Base-by-base conservation (phyloP, 1,140 invertebrate species). In the Globodera ellingtonae region DNA sequence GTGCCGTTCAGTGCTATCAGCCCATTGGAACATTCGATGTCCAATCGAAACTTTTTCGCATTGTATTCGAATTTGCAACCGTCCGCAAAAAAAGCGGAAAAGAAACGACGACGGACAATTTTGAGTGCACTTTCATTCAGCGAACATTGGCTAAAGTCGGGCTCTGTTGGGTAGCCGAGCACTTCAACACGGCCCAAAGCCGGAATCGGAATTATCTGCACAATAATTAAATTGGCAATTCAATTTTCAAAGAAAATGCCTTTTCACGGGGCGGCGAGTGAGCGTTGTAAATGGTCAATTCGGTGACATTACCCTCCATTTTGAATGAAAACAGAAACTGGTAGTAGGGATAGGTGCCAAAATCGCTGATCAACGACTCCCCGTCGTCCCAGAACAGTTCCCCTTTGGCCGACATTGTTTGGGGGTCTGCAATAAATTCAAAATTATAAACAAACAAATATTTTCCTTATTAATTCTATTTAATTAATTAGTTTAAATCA, bases 331-430 rank as follows among this genome's bases (percentile, higher is more conserved):
- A 84, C 44, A 46, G 62, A 65, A 84, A 84, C 7, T 84, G 78
- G 50, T 80, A 78, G 67, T 76, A 84, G 62, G 75, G 52, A 56
- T 84, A 70, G 9, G 6, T 52, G 59, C 52, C 72, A 50, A 72
- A 76, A 18, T 72, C 35, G 50, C 44, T 46, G 18, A 80, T 59
- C 18, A 79, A 52, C 15, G 76, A 59, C 62, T 84, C 82, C 2
- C 82, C 82, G 65, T 84, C 82, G 52, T 84, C 82, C 82, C 82
- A 84, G 56, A 76, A 79, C 8, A 84, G 71, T 65, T 84, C 66
- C 24, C 82, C 82, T 21, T 70, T 48, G 10, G 81, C 81, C 4
- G 65, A 59, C 15, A 66, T 24, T 15, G 47, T 44, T 21, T 65
- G 10, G 15, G 75, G 62, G 21, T 77, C 75, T 77, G 44, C 35